phyloP scores from a whole-genome alignment of 2,797 vertebrate species.

The Cephalopachus bancanus region DNA sequence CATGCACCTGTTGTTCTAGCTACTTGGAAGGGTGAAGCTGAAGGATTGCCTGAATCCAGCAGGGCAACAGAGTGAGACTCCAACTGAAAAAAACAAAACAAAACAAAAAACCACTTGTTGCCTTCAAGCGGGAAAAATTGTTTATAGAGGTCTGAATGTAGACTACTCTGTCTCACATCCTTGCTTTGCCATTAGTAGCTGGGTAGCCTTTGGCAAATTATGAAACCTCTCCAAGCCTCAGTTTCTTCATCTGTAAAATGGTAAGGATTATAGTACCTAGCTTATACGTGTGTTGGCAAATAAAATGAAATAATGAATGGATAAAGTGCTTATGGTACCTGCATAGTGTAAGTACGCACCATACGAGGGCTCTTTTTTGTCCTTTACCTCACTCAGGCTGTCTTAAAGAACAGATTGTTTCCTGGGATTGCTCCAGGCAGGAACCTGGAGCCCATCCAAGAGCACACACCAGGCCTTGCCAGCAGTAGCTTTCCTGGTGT shows the following conservation, averaged over 20 bases:
- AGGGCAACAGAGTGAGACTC: neutral
- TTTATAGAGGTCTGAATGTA: neutral
- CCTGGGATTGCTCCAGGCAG: slow-evolving; percentile 46
- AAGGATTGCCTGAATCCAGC: neutral
- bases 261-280: neutral
- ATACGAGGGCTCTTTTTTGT: slow-evolving; percentile 53
- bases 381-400: slow-evolving; percentile 25
- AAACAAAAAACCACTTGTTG: no score
- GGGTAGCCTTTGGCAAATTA: slow-evolving; percentile 44
- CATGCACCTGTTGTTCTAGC: neutral
- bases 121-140: slow-evolving; percentile 10
- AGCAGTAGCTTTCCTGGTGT: slow-evolving; percentile 45
- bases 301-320: slow-evolving; percentile 54
- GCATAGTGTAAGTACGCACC: neutral
- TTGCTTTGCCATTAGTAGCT: slow-evolving; percentile 41
- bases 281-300: slow-evolving; percentile 32
- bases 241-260: slow-evolving; percentile 55
- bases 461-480: neutral
- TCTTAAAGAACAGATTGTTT: slow-evolving; percentile 69
- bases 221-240: neutral
- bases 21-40: neutral
- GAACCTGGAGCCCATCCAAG: slow-evolving; percentile 40
- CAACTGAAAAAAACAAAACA: neutral
- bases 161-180: neutral
- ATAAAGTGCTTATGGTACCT: slow-evolving; percentile 46